Evolutionary conservation across 2,888 invertebrate genomes (phyloP).

Genomic region (Drosophila diplacantha): DNA sequence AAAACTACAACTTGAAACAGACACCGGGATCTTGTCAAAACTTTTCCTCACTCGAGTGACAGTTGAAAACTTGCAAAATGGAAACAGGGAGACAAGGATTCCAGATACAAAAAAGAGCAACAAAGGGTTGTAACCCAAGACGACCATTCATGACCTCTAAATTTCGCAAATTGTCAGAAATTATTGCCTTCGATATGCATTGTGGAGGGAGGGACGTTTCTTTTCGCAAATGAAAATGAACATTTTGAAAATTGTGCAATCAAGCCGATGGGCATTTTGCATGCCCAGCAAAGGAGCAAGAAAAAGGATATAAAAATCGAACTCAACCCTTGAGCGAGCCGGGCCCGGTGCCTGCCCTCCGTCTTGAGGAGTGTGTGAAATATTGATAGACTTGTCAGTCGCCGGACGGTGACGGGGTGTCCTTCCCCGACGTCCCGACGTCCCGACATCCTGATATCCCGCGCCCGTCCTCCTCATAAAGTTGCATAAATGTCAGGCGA

Average conservation of each 20-base stretch:
- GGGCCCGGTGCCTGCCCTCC: neutral
- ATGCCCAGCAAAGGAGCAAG: constrained; percentile 36
- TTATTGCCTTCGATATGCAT: constrained; percentile 58
- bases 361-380: constrained; percentile 69
- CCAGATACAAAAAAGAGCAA: constrained; percentile 3
- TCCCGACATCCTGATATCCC: neutral
- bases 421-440: neutral
- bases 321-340: constrained; percentile 24
- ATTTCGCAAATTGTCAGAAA: constrained; percentile 57
- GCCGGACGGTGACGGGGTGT: constrained; percentile 47
- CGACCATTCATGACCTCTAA: constrained; percentile 56
- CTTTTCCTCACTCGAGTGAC: constrained; percentile 18
- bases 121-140: constrained; percentile 60
- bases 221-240: constrained; percentile 34
- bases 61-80: constrained; percentile 34
- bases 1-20: constrained; percentile 16
- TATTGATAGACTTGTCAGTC: constrained; percentile 70
- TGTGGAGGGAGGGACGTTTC: constrained; percentile 47
- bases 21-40: constrained; percentile 20
- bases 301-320: neutral
- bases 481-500: constrained; percentile 70
- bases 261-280: constrained; percentile 61
- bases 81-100: neutral
- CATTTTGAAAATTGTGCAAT: constrained; percentile 61
- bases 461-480: constrained; percentile 50